These are phyloP conservation scores for Callinectes sapidus DNA, from an alignment of 2,888 invertebrate species.

Conservation along the genomic window DNA sequence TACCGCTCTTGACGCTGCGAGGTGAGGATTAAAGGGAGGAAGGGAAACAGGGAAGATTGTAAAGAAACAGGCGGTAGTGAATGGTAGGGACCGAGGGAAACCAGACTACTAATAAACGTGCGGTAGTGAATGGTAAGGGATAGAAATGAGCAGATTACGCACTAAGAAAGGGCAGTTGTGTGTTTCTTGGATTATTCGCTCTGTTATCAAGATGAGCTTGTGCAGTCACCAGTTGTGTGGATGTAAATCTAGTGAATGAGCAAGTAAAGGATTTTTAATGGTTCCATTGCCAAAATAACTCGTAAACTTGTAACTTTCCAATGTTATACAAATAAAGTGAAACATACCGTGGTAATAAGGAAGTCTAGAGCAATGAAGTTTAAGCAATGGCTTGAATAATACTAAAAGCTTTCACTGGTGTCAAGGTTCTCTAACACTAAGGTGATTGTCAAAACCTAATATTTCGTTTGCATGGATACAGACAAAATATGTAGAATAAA, in stretches of 20 bases:
- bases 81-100: background rate
- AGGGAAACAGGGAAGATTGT: background rate
- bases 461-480: too few relatives aligned
- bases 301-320: too few relatives aligned
- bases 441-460: too few relatives aligned
- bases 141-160: background rate
- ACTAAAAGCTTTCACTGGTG: background rate
- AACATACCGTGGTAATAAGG: background rate
- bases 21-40: background rate
- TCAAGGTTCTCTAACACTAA: too few relatives aligned
- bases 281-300: too few relatives aligned
- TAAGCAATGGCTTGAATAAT: background rate
- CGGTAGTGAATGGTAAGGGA: background rate
- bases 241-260: too few relatives aligned
- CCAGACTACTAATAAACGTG: background rate
- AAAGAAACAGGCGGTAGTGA: background rate
- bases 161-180: background rate
- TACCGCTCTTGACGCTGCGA: background rate
- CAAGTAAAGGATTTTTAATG: too few relatives aligned
- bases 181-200: too few relatives aligned
- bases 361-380: background rate
- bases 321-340: background rate
- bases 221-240: too few relatives aligned
- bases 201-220: too few relatives aligned
- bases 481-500: too few relatives aligned